Evolutionary conservation across 1,140 invertebrate genomes (phyloP).

Genomic region (Formica exsecta): DNA sequence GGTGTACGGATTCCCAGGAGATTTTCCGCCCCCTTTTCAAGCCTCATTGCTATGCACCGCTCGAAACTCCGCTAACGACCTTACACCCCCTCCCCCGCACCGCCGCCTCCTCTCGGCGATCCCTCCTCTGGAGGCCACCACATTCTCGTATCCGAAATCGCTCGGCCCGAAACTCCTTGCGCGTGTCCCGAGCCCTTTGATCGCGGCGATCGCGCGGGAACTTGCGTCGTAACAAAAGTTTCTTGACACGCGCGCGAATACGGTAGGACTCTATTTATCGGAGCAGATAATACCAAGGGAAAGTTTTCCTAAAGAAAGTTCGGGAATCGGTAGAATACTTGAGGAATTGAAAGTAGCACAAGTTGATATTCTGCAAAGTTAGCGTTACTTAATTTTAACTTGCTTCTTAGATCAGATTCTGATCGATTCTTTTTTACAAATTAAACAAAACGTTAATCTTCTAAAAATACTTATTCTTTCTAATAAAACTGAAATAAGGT

Average conservation of each 20-base stretch:
- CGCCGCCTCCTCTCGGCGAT: constrained; percentile 9
- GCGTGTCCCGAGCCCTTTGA: constrained; percentile 29
- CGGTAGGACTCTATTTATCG: neutral
- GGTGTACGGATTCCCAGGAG: constrained; percentile 85
- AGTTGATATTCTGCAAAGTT: neutral
- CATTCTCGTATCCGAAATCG: constrained; percentile 65
- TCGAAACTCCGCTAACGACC: constrained; percentile 84
- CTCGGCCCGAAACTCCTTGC: constrained; percentile 4
- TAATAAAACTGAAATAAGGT: neutral
- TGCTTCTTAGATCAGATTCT: neutral
- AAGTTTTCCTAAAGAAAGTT: constrained; percentile 6
- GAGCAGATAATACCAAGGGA: constrained; percentile 3
- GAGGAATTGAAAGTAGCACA: neutral
- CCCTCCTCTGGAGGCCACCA: constrained; percentile 14
- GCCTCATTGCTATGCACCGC: constrained; percentile 85
- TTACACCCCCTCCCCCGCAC: constrained; percentile 76
- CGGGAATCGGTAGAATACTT: neutral
- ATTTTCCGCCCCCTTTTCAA: constrained; percentile 79
- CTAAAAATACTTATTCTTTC: neutral
- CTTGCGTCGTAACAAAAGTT: constrained; percentile 1
- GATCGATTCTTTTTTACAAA: neutral
- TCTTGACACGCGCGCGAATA: constrained; percentile 8
- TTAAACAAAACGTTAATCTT: neutral
- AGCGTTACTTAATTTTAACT: neutral
- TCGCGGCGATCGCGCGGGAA: constrained; percentile 29